Conservation (phyloP, 1,140 invertebrate genomes). For the Neodiprion virginianus region DNA sequence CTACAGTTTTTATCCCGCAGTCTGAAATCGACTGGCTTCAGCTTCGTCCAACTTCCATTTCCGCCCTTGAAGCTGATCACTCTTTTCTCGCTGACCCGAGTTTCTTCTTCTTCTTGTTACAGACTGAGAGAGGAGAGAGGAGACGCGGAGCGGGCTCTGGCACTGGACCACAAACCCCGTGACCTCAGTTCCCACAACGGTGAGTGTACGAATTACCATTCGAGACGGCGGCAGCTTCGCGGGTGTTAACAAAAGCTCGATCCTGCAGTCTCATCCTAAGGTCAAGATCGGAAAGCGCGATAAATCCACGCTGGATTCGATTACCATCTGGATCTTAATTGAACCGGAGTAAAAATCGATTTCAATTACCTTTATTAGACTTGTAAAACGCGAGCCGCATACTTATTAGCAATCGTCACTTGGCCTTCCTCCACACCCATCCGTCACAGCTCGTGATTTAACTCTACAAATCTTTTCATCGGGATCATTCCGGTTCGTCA, state of each 20-base stretch:
- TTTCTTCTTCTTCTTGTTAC: constrained; percentile 58
- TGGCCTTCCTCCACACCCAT: too few species aligned
- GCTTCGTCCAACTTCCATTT: constrained; percentile 11
- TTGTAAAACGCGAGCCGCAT: too few species aligned
- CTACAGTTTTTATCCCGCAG: too few species aligned
- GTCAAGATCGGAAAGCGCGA: not conserved
- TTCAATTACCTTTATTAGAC: too few species aligned
- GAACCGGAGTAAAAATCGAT: too few species aligned
- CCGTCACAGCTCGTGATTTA: too few species aligned
- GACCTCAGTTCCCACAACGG: constrained; percentile 86
- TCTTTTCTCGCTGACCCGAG: constrained; percentile 32
- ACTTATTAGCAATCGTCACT: too few species aligned
- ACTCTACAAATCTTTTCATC: too few species aligned
- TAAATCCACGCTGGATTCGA: not conserved
- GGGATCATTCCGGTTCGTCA: too few species aligned
- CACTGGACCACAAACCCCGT: constrained; percentile 79
- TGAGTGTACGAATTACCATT: constrained; percentile 58
- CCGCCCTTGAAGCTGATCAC: constrained; percentile 17
- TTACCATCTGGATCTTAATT: not conserved
- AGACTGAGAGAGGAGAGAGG: constrained; percentile 85
- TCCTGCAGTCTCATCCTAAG: not conserved
- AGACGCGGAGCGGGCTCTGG: constrained; percentile 77
- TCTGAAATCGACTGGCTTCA: too few species aligned
- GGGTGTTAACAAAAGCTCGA: not conserved
- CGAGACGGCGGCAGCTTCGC: not conserved